Percentiles rank a stretch among this genome's conserved stretches.
Evolutionary conservation across 2,113 vertebrate genomes (phyloP).

Genomic region (Dendropsophus ebraccatus): DNA sequence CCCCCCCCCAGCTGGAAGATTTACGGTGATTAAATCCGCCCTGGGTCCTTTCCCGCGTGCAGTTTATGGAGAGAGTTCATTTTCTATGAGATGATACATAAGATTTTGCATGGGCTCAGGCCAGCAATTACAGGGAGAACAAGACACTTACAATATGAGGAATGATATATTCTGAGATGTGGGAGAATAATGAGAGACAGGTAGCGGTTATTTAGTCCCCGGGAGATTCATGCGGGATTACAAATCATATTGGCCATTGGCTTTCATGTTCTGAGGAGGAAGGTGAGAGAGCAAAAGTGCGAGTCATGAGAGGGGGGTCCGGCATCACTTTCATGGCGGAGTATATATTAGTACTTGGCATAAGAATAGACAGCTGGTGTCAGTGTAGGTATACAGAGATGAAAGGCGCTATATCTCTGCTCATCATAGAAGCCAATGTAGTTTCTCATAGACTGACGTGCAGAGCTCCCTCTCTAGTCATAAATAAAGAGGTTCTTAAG

Average conservation of each 20-base stretch:
- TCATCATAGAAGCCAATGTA: no score
- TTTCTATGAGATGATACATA: slow-evolving; percentile 34
- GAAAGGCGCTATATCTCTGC: no score
- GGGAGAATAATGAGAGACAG: slow-evolving; percentile 24
- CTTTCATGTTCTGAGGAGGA: slow-evolving; percentile 10
- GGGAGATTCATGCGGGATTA: not conserved
- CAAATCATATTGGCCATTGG: not conserved
- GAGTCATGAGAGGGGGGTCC: no score
- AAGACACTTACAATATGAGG: slow-evolving; percentile 36
- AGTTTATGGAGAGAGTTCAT: slow-evolving; percentile 37
- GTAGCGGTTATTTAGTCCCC: not conserved
- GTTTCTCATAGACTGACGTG: no score
- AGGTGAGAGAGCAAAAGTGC: not conserved
- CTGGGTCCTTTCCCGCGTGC: not conserved
- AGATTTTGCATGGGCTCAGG: slow-evolving; percentile 38
- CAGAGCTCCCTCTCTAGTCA: no score
- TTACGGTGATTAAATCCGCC: slow-evolving; percentile 50
- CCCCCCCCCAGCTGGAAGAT: slow-evolving; percentile 6
- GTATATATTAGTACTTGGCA: no score
- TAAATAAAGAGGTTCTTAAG: no score
- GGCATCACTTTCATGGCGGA: no score
- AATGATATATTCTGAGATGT: slow-evolving; percentile 32
- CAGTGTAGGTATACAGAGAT: no score
- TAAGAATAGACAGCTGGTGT: no score
- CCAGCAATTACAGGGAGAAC: slow-evolving; percentile 43